Base-by-base conservation (phyloP, 2,888 invertebrate genomes). In the Apodemia zela region DNA sequence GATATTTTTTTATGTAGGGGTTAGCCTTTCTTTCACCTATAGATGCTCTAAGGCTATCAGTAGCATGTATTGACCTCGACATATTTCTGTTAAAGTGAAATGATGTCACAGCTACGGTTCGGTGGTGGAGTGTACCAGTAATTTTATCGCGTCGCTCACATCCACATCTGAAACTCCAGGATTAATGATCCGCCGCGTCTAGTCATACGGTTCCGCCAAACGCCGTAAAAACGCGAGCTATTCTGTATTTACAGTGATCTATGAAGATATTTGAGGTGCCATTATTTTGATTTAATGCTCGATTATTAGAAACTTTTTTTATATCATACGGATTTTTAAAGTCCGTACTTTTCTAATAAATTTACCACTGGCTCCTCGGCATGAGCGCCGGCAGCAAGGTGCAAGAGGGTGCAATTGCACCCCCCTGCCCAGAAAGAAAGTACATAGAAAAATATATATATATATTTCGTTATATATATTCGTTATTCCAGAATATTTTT, bases 181-280 rank as follows among this genome's bases (percentile, higher is more conserved):
- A 89, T 89, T 91, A 91, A 91, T 91, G 90, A 82, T 81, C 86
- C 90, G 81, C 67, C 80, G 76, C 86, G 90, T 91, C 90, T 91
- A 91, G 90, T 90, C 89, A 89, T 89, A 90, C 89, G 88, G 88
- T 89, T 83, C 87, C 84, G 84, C 82, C 82, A 85, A 86, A 88
- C 75, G 87, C 89, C 85, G 88, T 91, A 91, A 91, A 91, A 91
- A 91, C 88, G 83, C 85, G 87, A 83, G 88, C 89, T 83, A 84
- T 89, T 87, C 87, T 80, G 87, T 87, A 87, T 81, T 75, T 74
- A 64, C 49, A 51, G 2, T 2, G 25, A 60, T 13, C 25, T 29
- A 60, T 47, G 29, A 61, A 49, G 3, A 29, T n/a, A 42, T 11
- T 58, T 33, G 38, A 25, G 18, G 5, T 33, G 17, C 33, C 3